Percentiles rank a stretch among this genome's conserved stretches.
phyloP scores from a whole-genome alignment of 2,888 invertebrate genomes.

The Pediacus dermestoides region DNA sequence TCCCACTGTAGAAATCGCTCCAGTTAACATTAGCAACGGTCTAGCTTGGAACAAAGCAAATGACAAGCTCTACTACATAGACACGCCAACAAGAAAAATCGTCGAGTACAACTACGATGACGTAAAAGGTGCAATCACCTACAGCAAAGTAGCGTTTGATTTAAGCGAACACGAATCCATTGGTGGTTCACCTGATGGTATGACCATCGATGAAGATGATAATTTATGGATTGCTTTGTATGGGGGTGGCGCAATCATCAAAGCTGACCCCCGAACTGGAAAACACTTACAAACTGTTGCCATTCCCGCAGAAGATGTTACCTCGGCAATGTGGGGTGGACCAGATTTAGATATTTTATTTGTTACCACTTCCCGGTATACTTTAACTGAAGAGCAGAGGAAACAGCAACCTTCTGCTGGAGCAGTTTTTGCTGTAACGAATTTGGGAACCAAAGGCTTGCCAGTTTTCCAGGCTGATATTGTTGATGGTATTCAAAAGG shows the following conservation, averaged over 20 bases:
- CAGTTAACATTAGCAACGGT: slow-evolving; percentile 73
- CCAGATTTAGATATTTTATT: slow-evolving; percentile 57
- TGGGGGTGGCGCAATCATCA: slow-evolving; percentile 60
- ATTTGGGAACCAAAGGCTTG: slow-evolving; percentile 39
- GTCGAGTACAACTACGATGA: slow-evolving; percentile 68
- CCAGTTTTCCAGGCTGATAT: slow-evolving; percentile 39
- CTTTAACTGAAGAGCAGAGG: slow-evolving; percentile 34
- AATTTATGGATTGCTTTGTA: slow-evolving; percentile 74
- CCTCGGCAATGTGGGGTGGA: slow-evolving; percentile 65
- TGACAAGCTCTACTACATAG: slow-evolving; percentile 73
- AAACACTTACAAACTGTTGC: slow-evolving; percentile 47
- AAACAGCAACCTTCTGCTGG: slow-evolving; percentile 51
- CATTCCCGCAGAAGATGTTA: slow-evolving; percentile 57
- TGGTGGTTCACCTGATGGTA: slow-evolving; percentile 45
- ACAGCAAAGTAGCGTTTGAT: slow-evolving; percentile 35
- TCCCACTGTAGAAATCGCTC: slow-evolving; percentile 38
- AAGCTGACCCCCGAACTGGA: slow-evolving; percentile 51
- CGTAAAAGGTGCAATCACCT: slow-evolving; percentile 52
- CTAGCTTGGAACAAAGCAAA: slow-evolving; percentile 71
- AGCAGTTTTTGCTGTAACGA: slow-evolving; percentile 44
- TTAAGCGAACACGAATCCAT: slow-evolving; percentile 13
- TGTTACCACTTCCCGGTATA: slow-evolving; percentile 55
- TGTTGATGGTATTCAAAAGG: slow-evolving; percentile 25
- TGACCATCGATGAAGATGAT: slow-evolving; percentile 75
- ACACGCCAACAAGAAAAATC: slow-evolving; percentile 64